Conservation (phyloP, 2,888 invertebrate species). For the Parnassius orleans region DNA sequence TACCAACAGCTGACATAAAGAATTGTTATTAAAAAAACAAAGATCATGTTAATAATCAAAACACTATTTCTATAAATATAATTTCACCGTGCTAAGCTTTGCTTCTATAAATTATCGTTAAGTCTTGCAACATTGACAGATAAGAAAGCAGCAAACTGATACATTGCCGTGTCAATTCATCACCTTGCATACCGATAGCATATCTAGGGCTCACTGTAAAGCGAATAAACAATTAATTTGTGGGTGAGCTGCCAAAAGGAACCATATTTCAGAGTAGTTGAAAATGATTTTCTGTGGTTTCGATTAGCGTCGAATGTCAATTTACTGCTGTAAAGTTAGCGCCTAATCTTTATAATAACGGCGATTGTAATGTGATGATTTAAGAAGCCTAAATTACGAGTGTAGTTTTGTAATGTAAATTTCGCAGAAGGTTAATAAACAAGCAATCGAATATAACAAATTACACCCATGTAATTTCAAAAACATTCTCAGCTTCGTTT, state of each 20-base stretch:
- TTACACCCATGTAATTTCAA: too few species aligned
- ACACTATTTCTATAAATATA: too few species aligned
- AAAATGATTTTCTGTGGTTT: background rate
- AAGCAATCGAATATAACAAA: too few species aligned
- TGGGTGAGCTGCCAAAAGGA: constrained; percentile 17
- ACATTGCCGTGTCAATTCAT: constrained; percentile 36
- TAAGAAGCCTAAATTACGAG: background rate
- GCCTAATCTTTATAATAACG: constrained; percentile 10
- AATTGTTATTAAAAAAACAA: too few species aligned
- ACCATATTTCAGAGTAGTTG: constrained; percentile 21
- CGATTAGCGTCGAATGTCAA: background rate
- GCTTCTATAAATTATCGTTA: constrained; percentile 21
- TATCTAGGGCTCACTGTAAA: constrained; percentile 28
- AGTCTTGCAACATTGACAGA: constrained; percentile 22
- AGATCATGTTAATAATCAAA: too few species aligned
- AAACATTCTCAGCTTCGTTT: too few species aligned
- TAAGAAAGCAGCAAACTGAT: constrained; percentile 32
- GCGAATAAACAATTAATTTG: constrained; percentile 23
- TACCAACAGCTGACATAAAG: too few species aligned
- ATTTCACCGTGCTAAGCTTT: background rate
- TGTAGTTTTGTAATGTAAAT: too few species aligned
- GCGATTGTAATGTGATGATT: background rate
- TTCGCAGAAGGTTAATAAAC: too few species aligned
- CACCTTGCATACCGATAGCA: constrained; percentile 37
- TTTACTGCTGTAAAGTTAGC: constrained; percentile 7